Percentiles rank a stretch among this genome's conserved stretches.
Conservation (phyloP, 2,113 vertebrate genomes). For the Oophaga pumilio region DNA sequence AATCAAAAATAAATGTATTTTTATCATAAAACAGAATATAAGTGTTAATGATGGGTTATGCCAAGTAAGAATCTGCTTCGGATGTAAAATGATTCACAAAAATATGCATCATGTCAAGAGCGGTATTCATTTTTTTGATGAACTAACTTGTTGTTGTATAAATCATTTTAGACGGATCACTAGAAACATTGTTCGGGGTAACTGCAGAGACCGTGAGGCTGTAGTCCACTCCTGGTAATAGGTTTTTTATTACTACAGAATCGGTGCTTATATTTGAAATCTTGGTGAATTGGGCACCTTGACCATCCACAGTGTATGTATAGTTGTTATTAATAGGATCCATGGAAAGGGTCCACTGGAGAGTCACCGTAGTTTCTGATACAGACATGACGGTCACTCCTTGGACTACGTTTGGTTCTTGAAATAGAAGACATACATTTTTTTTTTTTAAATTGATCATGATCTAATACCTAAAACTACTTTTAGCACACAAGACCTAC, state of each 20-base stretch:
- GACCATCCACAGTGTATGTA: conserved; percentile 7
- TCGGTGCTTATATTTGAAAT: background rate
- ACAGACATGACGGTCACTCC: background rate
- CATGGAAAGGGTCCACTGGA: background rate
- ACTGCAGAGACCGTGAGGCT: background rate
- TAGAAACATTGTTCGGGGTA: background rate
- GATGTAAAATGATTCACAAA: no score
- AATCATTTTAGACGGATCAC: background rate
- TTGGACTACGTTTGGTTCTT: background rate
- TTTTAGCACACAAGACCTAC: background rate
- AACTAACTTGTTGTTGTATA: background rate
- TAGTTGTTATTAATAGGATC: background rate
- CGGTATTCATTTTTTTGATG: background rate
- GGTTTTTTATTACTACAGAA: background rate
- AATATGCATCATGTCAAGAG: no score
- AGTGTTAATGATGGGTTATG: no score
- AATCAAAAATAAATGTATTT: no score
- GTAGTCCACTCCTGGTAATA: background rate
- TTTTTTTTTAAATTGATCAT: background rate
- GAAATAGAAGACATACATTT: background rate
- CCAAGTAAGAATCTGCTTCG: no score
- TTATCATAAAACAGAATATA: no score
- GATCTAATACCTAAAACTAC: background rate
- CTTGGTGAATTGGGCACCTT: fast-evolving
- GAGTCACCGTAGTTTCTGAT: background rate